Base-by-base conservation (phyloP, 2,888 invertebrate genomes). In the Tethea ocularis region DNA sequence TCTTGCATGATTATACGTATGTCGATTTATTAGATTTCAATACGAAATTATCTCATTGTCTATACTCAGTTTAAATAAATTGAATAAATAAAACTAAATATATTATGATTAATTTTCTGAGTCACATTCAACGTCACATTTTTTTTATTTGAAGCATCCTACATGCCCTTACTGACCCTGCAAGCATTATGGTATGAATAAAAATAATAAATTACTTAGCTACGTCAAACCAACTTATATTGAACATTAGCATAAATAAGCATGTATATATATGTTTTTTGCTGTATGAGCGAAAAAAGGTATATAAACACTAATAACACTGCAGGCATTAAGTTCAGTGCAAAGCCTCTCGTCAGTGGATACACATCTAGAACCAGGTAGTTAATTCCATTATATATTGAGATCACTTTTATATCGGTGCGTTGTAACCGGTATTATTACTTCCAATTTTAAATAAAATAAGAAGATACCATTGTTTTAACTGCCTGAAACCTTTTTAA, bases 301-400 rank as follows among this genome's bases (percentile, higher is more conserved):
- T 54, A 54, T 54, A 54, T 54, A 54, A 54, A 56, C 57, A 52
- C 57, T 36, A 29, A 52, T 41, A 59, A 23, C 57, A 26, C n/a
- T 33, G 17, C 23, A 52, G 57, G 59, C 57, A 54, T 26, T 38
- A 46, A 41, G 51, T 46, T 29, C 46, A 55, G 56, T 53, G 52
- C 23, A 38, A 20, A 55, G 17, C 20, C 46, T 60, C 53, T 11
- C 24, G 38, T 52, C 41, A 41, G 26, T 51, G 57, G 29, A 57
- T 57, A 57, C 29, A 38, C 55, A 52, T 51, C 29, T 51, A 41
- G n/a, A 58, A 33, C 23, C 20, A 46, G 41, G 38, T 41, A 54
- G 22, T 7, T 29, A 26, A 52, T 6, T 20, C 2, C 26, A 52
- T 52, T 52, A 15, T 22, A 23, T 51, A 52, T 46, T 46, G n/a